phyloP scores from a whole-genome alignment of 2,113 vertebrate genomes.

The Notothenia rossii region DNA sequence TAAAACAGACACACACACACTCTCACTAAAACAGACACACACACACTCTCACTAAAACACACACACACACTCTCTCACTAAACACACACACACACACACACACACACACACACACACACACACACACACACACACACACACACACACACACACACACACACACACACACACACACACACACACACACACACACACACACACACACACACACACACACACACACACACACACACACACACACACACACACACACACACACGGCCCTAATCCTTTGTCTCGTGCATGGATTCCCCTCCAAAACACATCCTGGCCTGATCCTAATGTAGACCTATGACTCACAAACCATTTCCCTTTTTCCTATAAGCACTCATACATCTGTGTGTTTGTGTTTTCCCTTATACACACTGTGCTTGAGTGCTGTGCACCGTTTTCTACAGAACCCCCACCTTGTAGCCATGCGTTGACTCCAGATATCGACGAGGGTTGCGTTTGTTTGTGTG shows the following conservation, averaged over 20 bases:
- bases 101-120: not conserved
- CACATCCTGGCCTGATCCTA: conserved; percentile 57
- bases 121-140: not conserved
- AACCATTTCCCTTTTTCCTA: conserved; percentile 39
- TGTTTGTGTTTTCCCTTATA: not conserved
- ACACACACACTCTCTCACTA: no score
- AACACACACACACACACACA: no score
- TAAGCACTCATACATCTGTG: not conserved
- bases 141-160: not conserved
- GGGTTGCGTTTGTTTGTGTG: conserved; percentile 54
- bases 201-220: not conserved
- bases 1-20: not conserved
- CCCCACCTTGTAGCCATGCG: conserved; percentile 20
- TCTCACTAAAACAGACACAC: no score
- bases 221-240: not conserved
- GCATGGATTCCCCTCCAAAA: conserved; percentile 40
- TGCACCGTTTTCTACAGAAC: conserved; percentile 16
- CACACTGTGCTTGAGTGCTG: conserved; percentile 1
- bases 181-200: no score
- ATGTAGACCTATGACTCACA: conserved; percentile 53
- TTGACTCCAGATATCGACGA: conserved; percentile 33
- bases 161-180: conserved; percentile 6
- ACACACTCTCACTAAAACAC: conserved; percentile 6
- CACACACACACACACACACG: not conserved
- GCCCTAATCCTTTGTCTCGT: conserved; percentile 56